phyloP scores from a whole-genome alignment of 2,113 vertebrate species.

The Leptodactylus fuscus region DNA sequence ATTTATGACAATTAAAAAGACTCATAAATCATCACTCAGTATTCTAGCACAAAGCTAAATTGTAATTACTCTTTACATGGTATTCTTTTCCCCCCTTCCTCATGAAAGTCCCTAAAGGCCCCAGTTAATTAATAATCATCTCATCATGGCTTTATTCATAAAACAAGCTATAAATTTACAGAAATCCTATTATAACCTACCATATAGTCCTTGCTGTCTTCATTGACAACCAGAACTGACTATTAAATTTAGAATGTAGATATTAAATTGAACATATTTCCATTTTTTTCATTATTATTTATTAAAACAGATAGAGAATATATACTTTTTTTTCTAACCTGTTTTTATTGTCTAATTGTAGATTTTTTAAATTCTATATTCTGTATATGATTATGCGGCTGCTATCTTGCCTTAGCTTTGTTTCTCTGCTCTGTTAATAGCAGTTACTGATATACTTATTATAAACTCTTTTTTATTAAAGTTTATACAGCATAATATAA shows the following conservation, averaged over 20 bases:
- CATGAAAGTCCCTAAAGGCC: conserved; percentile 74
- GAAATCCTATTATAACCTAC: not conserved
- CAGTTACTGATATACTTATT: no score
- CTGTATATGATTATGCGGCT: no score
- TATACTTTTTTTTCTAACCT: no score
- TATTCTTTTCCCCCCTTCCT: conserved; percentile 61
- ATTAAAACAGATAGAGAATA: no score
- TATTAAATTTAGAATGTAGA: not conserved
- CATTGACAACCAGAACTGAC: no score
- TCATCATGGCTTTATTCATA: conserved; percentile 66
- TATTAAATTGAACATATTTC: not conserved
- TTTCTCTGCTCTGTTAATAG: no score
- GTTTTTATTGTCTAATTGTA: no score
- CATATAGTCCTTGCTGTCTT: not conserved
- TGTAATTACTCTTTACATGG: conserved; percentile 88
- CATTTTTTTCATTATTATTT: no score
- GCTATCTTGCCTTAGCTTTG: no score
- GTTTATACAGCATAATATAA: no score
- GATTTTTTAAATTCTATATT: no score
- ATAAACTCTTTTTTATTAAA: no score
- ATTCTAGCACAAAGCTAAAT: conserved; percentile 75
- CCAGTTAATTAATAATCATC: conserved; percentile 88
- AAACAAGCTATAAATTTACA: conserved; percentile 58
- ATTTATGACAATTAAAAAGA: conserved; percentile 65
- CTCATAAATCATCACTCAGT: conserved; percentile 74